Percentiles rank a stretch among this genome's conserved stretches.
These are phyloP conservation scores for Hoplodrina blanda DNA, from an alignment of 2,888 invertebrate genomes.

Conservation along the genomic window DNA sequence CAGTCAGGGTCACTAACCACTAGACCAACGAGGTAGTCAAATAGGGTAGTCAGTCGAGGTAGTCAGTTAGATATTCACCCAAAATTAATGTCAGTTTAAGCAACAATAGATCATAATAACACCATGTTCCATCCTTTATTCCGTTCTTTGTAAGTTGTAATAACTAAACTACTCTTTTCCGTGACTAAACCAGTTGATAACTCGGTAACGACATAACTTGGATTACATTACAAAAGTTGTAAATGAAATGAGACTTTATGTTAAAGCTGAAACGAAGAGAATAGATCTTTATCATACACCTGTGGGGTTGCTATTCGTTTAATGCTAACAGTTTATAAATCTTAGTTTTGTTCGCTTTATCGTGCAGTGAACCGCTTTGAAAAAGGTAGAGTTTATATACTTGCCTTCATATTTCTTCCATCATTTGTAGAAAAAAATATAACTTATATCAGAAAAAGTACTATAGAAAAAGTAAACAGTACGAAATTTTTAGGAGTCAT, in stretches of 20 bases:
- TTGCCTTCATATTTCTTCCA: too few relatives aligned
- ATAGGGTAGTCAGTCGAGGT: too few relatives aligned
- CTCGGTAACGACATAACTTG: conserved; percentile 10
- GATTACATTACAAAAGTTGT: conserved; percentile 14
- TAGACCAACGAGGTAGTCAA: too few relatives aligned
- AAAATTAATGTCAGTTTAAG: too few relatives aligned
- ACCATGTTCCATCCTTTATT: background rate
- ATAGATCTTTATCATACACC: conserved; percentile 18
- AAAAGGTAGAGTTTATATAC: background rate
- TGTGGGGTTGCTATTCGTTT: background rate
- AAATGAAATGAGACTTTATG: conserved; percentile 2
- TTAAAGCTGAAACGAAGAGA: background rate
- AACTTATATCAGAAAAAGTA: too few relatives aligned
- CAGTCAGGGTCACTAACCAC: too few relatives aligned
- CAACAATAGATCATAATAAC: too few relatives aligned
- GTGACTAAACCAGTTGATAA: conserved; percentile 15
- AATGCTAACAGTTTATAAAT: conserved; percentile 12
- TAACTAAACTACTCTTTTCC: conserved; percentile 1
- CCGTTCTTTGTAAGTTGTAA: background rate
- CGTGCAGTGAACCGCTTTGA: background rate
- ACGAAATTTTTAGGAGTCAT: too few relatives aligned
- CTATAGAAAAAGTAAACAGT: too few relatives aligned
- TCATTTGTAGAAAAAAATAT: too few relatives aligned
- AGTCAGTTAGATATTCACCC: too few relatives aligned
- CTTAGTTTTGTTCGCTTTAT: conserved; percentile 5